Percentiles rank a stretch among this genome's conserved stretches.
These are phyloP conservation scores for Alviniconcha strummeri DNA, from an alignment of 2,888 invertebrate species.

Conservation along the genomic window DNA sequence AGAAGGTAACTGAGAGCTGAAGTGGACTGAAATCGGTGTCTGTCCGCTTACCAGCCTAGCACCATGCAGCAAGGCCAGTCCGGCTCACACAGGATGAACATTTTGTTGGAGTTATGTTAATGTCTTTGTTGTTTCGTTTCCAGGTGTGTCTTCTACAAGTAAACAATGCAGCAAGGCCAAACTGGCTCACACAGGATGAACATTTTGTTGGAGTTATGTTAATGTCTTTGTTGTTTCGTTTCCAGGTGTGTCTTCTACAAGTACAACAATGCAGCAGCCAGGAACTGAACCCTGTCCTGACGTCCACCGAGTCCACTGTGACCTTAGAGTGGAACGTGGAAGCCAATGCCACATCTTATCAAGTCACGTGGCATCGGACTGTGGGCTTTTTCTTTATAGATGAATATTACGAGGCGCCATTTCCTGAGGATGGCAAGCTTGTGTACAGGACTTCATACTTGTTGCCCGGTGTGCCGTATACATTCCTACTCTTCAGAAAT, in stretches of 20 bases:
- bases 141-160: conserved; percentile 1
- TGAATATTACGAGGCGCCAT: conserved; percentile 39
- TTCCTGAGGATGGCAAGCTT: conserved; percentile 36
- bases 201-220: too few species aligned
- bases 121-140: not conserved
- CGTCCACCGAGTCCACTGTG: conserved; percentile 34
- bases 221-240: not conserved
- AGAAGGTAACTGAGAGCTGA: too few species aligned
- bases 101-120: too few species aligned
- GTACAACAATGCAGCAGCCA: not conserved
- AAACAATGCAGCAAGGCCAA: not conserved
- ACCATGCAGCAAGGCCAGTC: too few species aligned
- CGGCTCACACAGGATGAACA: too few species aligned
- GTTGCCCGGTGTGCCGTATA: conserved; percentile 47
- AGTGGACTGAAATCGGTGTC: too few species aligned
- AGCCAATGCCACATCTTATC: conserved; percentile 36
- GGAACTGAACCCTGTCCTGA: conserved; percentile 14
- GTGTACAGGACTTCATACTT: conserved; percentile 32
- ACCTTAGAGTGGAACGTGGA: conserved; percentile 35
- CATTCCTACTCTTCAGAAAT: conserved; percentile 41
- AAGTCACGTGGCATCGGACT: conserved; percentile 34
- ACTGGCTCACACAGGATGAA: too few species aligned
- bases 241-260: not conserved
- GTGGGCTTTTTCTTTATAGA: conserved; percentile 36
- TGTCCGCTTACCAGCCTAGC: too few species aligned